A percentile compares a stretch with the other conserved stretches of the same genome.
phyloP scores from a whole-genome alignment of 2,888 invertebrate species.

The Drosophila algonquin region DNA sequence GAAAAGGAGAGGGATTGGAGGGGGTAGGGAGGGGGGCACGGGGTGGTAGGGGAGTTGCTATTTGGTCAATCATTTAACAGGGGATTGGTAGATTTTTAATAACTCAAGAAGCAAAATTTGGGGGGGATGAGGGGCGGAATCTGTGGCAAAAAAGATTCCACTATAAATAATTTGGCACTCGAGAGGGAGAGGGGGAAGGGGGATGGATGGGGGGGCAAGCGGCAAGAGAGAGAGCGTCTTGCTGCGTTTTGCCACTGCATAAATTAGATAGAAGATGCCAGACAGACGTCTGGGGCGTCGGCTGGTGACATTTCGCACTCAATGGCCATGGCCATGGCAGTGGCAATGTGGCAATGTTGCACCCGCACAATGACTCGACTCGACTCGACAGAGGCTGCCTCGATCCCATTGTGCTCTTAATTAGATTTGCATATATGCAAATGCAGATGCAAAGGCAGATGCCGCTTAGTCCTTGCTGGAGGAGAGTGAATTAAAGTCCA shows the following conservation, averaged over 20 bases:
- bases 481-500: neutral
- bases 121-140: neutral
- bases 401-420: constrained; percentile 24
- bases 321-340: constrained; percentile 36
- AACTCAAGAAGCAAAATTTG: constrained; percentile 28
- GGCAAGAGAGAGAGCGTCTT: neutral
- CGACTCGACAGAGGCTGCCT: neutral
- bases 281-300: constrained; percentile 14
- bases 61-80: constrained; percentile 61
- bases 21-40: neutral
- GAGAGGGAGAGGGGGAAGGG: neutral
- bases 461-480: constrained; percentile 2
- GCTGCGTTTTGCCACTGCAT: constrained; percentile 34
- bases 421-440: constrained; percentile 45
- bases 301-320: neutral
- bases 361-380: neutral
- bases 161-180: constrained; percentile 65
- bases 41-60: constrained; percentile 1
- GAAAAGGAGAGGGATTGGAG: neutral
- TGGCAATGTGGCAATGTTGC: constrained; percentile 1
- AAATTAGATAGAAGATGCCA: constrained; percentile 53
- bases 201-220: too few relatives aligned
- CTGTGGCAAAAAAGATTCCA: constrained; percentile 57
- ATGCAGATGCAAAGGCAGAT: constrained; percentile 28
- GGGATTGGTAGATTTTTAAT: constrained; percentile 59